Conservation (phyloP, 2,888 invertebrate genomes). For the Melanotus villosus region DNA sequence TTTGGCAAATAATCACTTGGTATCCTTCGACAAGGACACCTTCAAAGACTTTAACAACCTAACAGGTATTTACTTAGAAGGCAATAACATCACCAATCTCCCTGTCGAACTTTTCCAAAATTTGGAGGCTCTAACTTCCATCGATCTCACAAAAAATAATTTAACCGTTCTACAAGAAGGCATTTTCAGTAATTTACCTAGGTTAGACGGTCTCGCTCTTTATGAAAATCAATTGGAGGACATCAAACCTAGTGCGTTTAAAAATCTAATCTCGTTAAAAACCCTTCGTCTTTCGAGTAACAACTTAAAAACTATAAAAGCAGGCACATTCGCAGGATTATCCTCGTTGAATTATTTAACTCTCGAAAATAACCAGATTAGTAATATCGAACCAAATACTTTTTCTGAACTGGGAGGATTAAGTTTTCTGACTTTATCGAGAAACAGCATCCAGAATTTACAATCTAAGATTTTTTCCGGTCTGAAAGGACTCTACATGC, state of each 20-base stretch:
- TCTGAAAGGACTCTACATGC: not conserved
- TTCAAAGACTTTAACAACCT: not conserved
- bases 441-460: constrained; percentile 7
- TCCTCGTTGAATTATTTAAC: not conserved
- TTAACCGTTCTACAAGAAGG: not conserved
- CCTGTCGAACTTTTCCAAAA: not conserved
- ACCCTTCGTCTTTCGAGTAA: not conserved
- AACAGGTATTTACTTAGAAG: not conserved
- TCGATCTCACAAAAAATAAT: not conserved
- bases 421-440: constrained; percentile 4
- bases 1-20: not conserved
- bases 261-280: not conserved
- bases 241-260: constrained; percentile 4
- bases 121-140: not conserved
- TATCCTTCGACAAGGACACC: not conserved
- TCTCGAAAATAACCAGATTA: constrained; percentile 16
- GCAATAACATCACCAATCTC: not conserved
- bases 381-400: not conserved
- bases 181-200: not conserved
- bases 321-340: not conserved
- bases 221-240: not conserved
- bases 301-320: not conserved
- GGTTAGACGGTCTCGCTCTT: not conserved
- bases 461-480: not conserved
- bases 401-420: constrained; percentile 5